These are phyloP conservation scores for Torymus aiolomorphi DNA, from an alignment of 2,888 invertebrate genomes.

Conservation along the genomic window DNA sequence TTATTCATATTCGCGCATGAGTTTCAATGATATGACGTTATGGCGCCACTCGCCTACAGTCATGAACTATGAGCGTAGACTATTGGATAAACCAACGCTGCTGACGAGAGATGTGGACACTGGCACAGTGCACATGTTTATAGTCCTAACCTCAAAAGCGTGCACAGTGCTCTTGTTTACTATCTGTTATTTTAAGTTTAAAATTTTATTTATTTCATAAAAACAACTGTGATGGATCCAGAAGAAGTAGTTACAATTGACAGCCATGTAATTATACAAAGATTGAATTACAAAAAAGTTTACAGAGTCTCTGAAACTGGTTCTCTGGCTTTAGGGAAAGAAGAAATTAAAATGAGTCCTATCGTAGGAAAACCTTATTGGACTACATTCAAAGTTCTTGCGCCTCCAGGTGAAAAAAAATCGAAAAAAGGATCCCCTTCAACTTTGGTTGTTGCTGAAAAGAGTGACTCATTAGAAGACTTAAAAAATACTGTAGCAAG, in stretches of 20 bases:
- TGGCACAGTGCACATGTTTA: slow-evolving; percentile 30
- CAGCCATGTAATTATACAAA: slow-evolving; percentile 85
- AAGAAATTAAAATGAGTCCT: slow-evolving; percentile 82
- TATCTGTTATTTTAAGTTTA: slow-evolving; percentile 29
- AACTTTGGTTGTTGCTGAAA: slow-evolving; percentile 75
- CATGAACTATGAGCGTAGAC: too few species aligned
- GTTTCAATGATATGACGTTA: too few species aligned
- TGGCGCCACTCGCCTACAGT: too few species aligned
- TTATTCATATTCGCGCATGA: too few species aligned
- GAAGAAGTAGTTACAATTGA: slow-evolving; percentile 80
- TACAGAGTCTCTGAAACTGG: slow-evolving; percentile 84
- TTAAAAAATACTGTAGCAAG: slow-evolving; percentile 81
- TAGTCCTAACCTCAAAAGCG: slow-evolving; percentile 12
- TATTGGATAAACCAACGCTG: too few species aligned
- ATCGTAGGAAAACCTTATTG: slow-evolving; percentile 84
- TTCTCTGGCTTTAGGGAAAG: slow-evolving; percentile 82
- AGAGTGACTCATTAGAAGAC: slow-evolving; percentile 80
- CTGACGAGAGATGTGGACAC: neutral
- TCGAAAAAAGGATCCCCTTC: slow-evolving; percentile 54
- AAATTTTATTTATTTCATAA: slow-evolving; percentile 1
- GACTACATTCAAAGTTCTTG: slow-evolving; percentile 85
- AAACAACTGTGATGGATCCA: slow-evolving; percentile 45
- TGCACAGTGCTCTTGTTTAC: neutral
- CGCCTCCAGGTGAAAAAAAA: slow-evolving; percentile 13
- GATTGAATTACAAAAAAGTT: slow-evolving; percentile 86